These are phyloP conservation scores for Micromys minutus DNA, from an alignment of 2,113 vertebrate genomes.

Conservation along the genomic window DNA sequence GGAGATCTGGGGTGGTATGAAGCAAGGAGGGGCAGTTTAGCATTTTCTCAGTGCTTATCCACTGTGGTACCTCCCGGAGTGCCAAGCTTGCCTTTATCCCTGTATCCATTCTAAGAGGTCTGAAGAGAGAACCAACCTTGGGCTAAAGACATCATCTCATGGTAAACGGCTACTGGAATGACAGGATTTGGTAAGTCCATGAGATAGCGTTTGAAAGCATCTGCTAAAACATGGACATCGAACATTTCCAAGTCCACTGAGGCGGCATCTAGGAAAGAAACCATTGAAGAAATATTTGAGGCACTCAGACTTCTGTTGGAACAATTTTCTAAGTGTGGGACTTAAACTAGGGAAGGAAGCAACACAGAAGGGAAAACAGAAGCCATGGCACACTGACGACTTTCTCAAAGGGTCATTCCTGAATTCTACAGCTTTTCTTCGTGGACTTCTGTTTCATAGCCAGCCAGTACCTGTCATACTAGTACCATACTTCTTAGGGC, in stretches of 20 bases:
- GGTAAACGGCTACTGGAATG: slow-evolving; percentile 90
- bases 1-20: background rate
- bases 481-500: background rate
- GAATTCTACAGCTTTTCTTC: background rate
- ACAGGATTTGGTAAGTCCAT: slow-evolving; percentile 96
- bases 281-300: slow-evolving; percentile 44
- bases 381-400: background rate
- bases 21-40: background rate
- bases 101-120: background rate
- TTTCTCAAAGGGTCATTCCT: background rate
- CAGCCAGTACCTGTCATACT: background rate
- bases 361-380: background rate
- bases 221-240: slow-evolving; percentile 92
- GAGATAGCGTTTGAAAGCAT: slow-evolving; percentile 93
- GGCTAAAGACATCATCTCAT: slow-evolving; percentile 91
- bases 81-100: background rate
- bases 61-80: background rate
- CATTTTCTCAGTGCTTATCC: background rate
- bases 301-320: background rate
- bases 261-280: slow-evolving; percentile 86
- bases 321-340: slow-evolving; percentile 14
- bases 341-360: background rate
- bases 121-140: slow-evolving; percentile 88
- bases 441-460: background rate
- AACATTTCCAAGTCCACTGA: slow-evolving; percentile 90